A percentile compares a stretch with the other conserved stretches of the same genome.
Conservation (phyloP, 2,113 vertebrate species). For the Syngnathoides biaculeatus region DNA sequence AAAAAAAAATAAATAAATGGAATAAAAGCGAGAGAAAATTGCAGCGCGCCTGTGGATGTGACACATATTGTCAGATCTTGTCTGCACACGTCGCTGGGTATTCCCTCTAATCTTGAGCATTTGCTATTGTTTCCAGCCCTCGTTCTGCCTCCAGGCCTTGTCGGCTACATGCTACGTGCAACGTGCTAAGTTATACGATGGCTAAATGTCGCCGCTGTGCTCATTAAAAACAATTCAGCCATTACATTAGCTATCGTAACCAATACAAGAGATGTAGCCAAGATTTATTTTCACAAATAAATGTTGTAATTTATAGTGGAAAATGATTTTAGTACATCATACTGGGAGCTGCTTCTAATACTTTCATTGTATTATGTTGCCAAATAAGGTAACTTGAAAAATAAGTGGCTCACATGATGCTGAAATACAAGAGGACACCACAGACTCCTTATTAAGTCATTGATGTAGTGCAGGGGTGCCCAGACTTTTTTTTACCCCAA, state of each 20-base stretch:
- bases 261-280: not conserved
- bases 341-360: too few species aligned
- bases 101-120: slow-evolving; percentile 43
- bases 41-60: slow-evolving; percentile 36
- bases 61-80: slow-evolving; percentile 30
- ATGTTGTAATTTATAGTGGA: too few species aligned
- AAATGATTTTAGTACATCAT: too few species aligned
- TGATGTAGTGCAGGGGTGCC: too few species aligned
- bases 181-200: not conserved
- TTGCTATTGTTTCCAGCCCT: slow-evolving; percentile 23
- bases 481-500: too few species aligned
- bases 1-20: too few species aligned
- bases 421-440: too few species aligned
- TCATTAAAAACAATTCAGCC: not conserved
- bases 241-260: not conserved
- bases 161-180: not conserved
- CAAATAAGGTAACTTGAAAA: too few species aligned
- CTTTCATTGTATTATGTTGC: too few species aligned
- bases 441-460: too few species aligned
- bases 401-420: too few species aligned
- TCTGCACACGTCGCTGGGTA: slow-evolving; percentile 32
- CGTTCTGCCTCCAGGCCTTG: slow-evolving; percentile 14
- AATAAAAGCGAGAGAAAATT: slow-evolving; percentile 45
- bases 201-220: not conserved
- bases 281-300: too few species aligned